Evolutionary conservation across 30 jellyfish, hydroid and myxozoan genomes (phyloP).

Genomic region (Morbakka virulenta): DNA sequence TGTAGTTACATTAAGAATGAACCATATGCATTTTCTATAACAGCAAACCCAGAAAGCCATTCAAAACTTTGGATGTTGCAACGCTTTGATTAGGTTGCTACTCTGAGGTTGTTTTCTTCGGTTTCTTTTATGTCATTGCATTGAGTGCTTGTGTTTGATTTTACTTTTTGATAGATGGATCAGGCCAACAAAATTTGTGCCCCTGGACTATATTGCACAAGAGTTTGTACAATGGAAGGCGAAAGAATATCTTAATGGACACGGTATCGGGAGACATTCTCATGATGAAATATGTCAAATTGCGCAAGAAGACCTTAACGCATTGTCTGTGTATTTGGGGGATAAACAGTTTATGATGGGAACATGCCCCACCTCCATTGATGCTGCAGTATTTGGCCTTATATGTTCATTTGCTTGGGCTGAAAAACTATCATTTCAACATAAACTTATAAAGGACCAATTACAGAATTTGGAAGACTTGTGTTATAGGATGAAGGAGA

Average conservation of each 20-base stretch:
- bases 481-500: conserved; percentile 26
- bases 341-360: conserved; percentile 38
- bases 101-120: too few relatives aligned
- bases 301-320: conserved; percentile 28
- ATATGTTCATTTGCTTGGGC: conserved; percentile 18
- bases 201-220: background rate
- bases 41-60: too few relatives aligned
- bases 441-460: background rate
- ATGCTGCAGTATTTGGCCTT: conserved; percentile 36
- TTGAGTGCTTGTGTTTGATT: too few relatives aligned
- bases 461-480: conserved; percentile 9
- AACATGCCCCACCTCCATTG: conserved; percentile 2
- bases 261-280: conserved; percentile 35
- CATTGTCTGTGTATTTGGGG: conserved; percentile 29
- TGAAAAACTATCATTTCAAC: conserved; percentile 4
- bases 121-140: too few relatives aligned
- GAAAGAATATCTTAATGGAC: background rate
- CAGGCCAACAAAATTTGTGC: background rate
- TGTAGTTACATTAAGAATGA: too few relatives aligned
- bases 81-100: too few relatives aligned
- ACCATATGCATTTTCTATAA: too few relatives aligned
- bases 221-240: background rate
- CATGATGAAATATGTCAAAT: conserved; percentile 22
- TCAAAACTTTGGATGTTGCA: too few relatives aligned
- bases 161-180: background rate